A percentile compares a stretch with the other conserved stretches of the same genome.
These are phyloP conservation scores for Ondatra zibethicus DNA, from an alignment of 2,113 vertebrate genomes.

Conservation along the genomic window DNA sequence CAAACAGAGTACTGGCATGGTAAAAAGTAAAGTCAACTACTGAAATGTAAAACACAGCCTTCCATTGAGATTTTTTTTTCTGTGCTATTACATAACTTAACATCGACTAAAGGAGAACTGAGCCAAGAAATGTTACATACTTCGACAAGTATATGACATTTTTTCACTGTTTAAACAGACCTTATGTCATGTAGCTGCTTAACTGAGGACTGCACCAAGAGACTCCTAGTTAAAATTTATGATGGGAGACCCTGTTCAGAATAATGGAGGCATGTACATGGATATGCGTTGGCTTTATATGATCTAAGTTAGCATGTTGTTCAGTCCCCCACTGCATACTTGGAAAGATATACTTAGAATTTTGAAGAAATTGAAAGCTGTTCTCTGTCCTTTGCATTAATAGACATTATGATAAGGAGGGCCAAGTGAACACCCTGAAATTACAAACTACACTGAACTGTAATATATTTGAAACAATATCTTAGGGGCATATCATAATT, in stretches of 20 bases:
- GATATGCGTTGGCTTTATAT: background rate
- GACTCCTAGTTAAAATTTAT: background rate
- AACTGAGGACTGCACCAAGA: background rate
- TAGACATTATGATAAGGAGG: constrained; percentile 4
- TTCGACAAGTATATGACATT: background rate
- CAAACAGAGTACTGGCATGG: background rate
- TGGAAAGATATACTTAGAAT: background rate
- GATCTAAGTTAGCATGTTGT: background rate
- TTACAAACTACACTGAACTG: background rate
- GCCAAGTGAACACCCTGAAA: background rate
- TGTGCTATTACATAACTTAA: background rate
- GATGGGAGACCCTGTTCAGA: background rate
- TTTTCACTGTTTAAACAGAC: background rate
- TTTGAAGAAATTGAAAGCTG: background rate
- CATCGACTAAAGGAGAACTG: background rate
- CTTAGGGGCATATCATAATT: background rate
- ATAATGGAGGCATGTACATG: background rate
- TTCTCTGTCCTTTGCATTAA: background rate
- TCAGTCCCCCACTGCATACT: background rate
- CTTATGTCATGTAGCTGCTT: background rate
- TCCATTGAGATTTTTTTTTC: background rate
- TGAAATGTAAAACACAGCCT: background rate
- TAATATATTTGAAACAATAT: constrained; percentile 35
- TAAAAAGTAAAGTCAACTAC: background rate
- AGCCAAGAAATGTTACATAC: background rate